Conservation (phyloP, 92 coral and sea anemone genomes). For the Parazoanthus swiftii region DNA sequence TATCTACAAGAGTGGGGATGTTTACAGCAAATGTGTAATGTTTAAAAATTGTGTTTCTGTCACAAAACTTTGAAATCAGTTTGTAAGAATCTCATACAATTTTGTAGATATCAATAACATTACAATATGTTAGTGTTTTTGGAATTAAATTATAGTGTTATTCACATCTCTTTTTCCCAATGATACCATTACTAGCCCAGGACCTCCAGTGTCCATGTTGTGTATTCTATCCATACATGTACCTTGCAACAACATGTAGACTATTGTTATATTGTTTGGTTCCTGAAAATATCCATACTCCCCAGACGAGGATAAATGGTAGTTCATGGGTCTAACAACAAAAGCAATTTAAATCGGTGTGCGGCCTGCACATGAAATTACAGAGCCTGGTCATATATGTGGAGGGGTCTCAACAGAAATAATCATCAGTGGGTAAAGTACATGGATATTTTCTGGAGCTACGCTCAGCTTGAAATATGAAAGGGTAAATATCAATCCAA, state of each 20-base stretch:
- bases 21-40: no score
- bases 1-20: slow-evolving; percentile 1
- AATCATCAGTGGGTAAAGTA: slow-evolving; percentile 13
- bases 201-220: slow-evolving; percentile 2
- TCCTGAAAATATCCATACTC: not conserved
- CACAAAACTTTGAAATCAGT: not conserved
- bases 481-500: no score
- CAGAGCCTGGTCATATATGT: not conserved
- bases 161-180: not conserved
- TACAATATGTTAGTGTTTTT: not conserved
- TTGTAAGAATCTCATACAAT: slow-evolving; percentile 11
- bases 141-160: no score
- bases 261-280: not conserved
- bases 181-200: not conserved
- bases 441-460: not conserved
- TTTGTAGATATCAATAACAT: slow-evolving; percentile 9
- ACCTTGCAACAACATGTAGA: no score
- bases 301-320: no score
- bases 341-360: not conserved
- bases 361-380: not conserved
- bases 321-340: no score
- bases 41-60: no score
- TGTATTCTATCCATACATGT: not conserved
- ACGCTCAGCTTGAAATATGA: no score
- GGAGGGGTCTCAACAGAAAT: not conserved